phyloP scores from a whole-genome alignment of 2,797 vertebrate species.

The Ataeniobius toweri region DNA sequence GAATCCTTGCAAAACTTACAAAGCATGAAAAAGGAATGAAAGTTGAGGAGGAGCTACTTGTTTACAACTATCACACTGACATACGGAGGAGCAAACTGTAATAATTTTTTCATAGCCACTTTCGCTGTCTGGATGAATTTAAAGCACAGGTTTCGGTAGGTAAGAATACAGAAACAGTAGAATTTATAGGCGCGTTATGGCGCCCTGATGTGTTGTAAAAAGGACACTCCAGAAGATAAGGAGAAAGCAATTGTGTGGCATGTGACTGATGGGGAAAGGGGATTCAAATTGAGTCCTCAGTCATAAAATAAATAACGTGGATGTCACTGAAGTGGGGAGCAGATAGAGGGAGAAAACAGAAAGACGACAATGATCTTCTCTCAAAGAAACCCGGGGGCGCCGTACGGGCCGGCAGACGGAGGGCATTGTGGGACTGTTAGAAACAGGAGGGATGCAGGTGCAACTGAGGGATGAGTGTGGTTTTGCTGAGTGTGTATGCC shows the following conservation, averaged over 20 bases:
- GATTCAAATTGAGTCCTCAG: constrained; percentile 78
- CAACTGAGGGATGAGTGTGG: constrained; percentile 72
- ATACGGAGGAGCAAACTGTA: constrained; percentile 63
- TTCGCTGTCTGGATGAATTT: constrained; percentile 63
- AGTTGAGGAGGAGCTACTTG: constrained; percentile 69
- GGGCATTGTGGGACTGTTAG: constrained; percentile 70
- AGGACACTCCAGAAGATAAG: constrained; percentile 78
- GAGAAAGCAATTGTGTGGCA: constrained; percentile 73
- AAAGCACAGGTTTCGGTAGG: constrained; percentile 63
- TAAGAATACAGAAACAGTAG: constrained; percentile 67
- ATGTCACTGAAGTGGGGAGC: constrained; percentile 68
- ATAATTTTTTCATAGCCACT: constrained; percentile 63
- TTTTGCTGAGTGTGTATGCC: constrained; percentile 71
- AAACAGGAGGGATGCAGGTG: constrained; percentile 74
- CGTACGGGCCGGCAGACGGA: constrained; percentile 55
- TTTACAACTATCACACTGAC: constrained; percentile 63
- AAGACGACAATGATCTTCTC: constrained; percentile 69
- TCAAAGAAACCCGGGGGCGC: constrained; percentile 63
- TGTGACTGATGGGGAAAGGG: constrained; percentile 78
- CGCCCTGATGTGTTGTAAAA: constrained; percentile 80
- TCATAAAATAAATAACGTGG: constrained; percentile 79
- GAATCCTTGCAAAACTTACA: constrained; percentile 60
- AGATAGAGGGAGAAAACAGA: constrained; percentile 53
- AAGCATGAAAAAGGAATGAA: constrained; percentile 47
- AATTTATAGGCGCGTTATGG: constrained; percentile 74